Evolutionary conservation across 2,113 vertebrate genomes (phyloP).

Genomic region (Formicarius rufipectus): DNA sequence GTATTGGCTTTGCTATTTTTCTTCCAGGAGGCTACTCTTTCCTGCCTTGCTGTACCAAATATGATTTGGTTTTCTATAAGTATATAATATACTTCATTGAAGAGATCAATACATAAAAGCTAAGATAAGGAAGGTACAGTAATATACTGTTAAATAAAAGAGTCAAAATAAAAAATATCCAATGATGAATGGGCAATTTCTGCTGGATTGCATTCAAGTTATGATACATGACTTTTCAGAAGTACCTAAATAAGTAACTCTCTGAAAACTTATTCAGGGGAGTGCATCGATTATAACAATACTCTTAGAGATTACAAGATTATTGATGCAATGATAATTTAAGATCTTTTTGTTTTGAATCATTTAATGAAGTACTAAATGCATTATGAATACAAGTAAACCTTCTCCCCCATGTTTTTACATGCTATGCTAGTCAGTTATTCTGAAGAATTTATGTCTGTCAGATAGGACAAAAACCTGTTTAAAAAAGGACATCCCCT

Average conservation of each 20-base stretch:
- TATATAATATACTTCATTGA: not conserved
- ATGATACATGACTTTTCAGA: not conserved
- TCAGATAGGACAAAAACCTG: not conserved
- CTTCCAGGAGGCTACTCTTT: not conserved
- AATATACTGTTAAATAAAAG: not conserved
- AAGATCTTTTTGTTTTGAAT: not conserved
- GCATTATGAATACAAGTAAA: not conserved
- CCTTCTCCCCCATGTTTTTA: not conserved
- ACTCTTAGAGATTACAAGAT: not conserved
- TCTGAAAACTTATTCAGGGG: not conserved
- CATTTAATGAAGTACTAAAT: not conserved
- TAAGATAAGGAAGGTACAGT: not conserved
- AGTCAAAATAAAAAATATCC: not conserved
- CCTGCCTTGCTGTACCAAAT: too few relatives aligned
- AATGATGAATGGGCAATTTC: not conserved
- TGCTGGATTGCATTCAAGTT: not conserved
- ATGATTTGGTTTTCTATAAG: not conserved
- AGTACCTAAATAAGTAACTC: not conserved
- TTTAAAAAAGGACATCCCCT: not conserved
- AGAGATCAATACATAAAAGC: not conserved
- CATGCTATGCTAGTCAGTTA: not conserved
- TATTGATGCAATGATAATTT: not conserved
- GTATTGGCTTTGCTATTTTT: not conserved
- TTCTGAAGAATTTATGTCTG: not conserved
- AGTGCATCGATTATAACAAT: not conserved